phyloP scores from a whole-genome alignment of 2,888 invertebrate species.

The Hydraecia micacea region DNA sequence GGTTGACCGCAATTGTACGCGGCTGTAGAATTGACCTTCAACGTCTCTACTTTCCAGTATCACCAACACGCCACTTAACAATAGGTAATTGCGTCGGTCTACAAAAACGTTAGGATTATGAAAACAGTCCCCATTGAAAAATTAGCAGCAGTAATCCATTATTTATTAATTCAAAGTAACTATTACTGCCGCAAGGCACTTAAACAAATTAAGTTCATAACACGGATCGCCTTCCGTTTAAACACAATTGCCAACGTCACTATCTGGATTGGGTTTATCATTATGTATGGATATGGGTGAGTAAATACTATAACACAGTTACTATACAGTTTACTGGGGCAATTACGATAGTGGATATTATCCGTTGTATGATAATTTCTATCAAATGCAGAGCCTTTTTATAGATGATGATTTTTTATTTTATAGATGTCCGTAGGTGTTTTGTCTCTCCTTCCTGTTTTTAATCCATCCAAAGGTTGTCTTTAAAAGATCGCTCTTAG shows the following conservation, averaged over 20 bases:
- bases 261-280: slow-evolving; percentile 7
- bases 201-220: slow-evolving; percentile 29
- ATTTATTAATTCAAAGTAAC: slow-evolving; percentile 49
- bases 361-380: too few species aligned
- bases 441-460: too few species aligned
- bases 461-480: too few species aligned
- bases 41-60: neutral
- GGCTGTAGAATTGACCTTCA: neutral
- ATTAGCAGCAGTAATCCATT: slow-evolving; percentile 28
- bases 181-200: slow-evolving; percentile 36
- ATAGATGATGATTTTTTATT: too few species aligned
- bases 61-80: slow-evolving; percentile 30
- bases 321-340: too few species aligned
- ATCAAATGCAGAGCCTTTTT: too few species aligned
- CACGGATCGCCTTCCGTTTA: slow-evolving; percentile 27
- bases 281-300: neutral
- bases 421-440: too few species aligned
- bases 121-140: slow-evolving; percentile 29
- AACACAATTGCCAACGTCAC: neutral
- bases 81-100: slow-evolving; percentile 10
- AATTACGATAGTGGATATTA: too few species aligned
- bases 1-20: too few species aligned
- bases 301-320: too few species aligned
- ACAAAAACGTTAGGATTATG: slow-evolving; percentile 38
- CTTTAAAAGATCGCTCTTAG: too few species aligned